These are phyloP conservation scores for Grus americana DNA, from an alignment of 2,113 vertebrate genomes.

Conservation along the genomic window DNA sequence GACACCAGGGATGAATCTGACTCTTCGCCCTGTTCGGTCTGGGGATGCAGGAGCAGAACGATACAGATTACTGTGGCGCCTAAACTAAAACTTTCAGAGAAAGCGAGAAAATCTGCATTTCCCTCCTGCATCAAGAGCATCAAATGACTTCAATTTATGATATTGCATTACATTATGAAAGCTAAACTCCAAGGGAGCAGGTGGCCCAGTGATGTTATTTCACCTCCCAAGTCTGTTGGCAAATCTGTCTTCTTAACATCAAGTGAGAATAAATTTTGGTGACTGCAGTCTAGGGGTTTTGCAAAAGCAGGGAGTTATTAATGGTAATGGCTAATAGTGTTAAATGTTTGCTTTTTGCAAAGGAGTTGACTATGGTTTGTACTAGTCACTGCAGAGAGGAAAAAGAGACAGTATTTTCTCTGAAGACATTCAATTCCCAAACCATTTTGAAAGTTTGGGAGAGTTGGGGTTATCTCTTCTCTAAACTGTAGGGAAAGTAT, in stretches of 20 bases:
- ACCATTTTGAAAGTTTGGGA: neutral
- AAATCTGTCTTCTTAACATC: slow-evolving; percentile 18
- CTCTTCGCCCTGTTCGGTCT: neutral
- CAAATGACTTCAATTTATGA: neutral
- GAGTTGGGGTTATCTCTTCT: neutral
- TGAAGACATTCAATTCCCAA: neutral
- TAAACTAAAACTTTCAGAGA: neutral
- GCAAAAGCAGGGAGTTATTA: neutral
- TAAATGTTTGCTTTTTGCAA: neutral
- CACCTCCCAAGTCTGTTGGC: slow-evolving; percentile 21
- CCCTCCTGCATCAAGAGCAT: neutral
- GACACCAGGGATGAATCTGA: neutral
- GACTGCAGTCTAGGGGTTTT: neutral
- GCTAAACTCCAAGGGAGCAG: slow-evolving; percentile 2
- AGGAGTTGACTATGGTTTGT: neutral
- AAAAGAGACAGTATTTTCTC: neutral
- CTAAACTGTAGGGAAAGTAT: neutral
- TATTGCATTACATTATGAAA: slow-evolving; percentile 16
- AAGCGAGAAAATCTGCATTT: neutral
- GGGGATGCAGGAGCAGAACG: neutral
- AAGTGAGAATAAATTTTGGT: slow-evolving; percentile 7
- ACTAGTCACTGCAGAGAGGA: neutral
- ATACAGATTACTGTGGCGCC: neutral
- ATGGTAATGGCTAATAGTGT: neutral
- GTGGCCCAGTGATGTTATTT: slow-evolving; percentile 31